Percentiles rank a stretch among this genome's conserved stretches.
Evolutionary conservation across 2,797 vertebrate genomes (phyloP).

Genomic region (Tolypeutes matacus): DNA sequence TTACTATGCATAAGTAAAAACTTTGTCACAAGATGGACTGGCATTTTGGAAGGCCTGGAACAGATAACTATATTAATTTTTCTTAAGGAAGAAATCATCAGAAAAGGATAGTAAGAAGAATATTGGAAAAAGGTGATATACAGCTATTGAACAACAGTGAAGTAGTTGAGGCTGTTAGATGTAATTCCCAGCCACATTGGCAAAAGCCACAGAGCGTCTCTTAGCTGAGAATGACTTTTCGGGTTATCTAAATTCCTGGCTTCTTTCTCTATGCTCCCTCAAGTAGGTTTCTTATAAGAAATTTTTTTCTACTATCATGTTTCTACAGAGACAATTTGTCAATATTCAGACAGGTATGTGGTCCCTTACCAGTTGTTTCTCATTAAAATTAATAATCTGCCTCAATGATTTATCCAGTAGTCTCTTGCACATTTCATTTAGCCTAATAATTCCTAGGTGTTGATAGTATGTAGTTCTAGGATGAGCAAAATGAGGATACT

Average conservation of each 20-base stretch:
- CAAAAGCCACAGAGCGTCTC: background rate
- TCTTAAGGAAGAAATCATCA: background rate
- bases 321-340: background rate
- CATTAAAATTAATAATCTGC: background rate
- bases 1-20: background rate
- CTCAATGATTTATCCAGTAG: background rate
- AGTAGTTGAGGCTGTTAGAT: background rate
- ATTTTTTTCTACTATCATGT: background rate
- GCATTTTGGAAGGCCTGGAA: background rate
- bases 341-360: background rate
- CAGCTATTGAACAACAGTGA: background rate
- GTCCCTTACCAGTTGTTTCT: background rate
- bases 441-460: background rate
- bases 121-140: background rate
- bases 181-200: background rate
- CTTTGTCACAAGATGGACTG: background rate
- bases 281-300: background rate
- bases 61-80: background rate
- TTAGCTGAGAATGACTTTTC: background rate
- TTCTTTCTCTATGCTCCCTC: background rate
- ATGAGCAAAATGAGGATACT: background rate
- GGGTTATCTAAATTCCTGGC: background rate
- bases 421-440: background rate
- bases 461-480: background rate
- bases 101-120: background rate